Evolutionary conservation across 1,140 invertebrate genomes (phyloP), one percentile per base, ranked within the genome.

Genomic region (Pseudomyrmex dendroicus): DNA sequence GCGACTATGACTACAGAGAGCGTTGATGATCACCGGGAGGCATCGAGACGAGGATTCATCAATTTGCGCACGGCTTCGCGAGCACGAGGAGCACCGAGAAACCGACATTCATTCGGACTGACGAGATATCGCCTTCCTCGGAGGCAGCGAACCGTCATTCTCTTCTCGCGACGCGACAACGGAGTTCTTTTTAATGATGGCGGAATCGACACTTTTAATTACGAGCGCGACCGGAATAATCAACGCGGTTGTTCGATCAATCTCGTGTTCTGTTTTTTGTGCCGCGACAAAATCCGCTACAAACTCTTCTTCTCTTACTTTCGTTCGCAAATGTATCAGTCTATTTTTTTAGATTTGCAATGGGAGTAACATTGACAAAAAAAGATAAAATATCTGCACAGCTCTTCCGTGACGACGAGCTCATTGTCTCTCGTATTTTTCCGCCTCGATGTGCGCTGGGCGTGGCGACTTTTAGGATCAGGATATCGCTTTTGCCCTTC

Each of bases 21-120:
- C 86, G 83, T 73, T 86, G 76, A 85, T 74, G 74, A 89, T 88
- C 82, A 84, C 82, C 77, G 67, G 77, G 52, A 87, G 83, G 83
- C 72, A 83, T 84, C 82, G 87, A 89, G 86, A 90, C 83, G 86
- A 89, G 44, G 87, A 87, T 91, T 92, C 90, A 92, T 92, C 91
- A 92, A 92, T 92, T 91, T 92, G 87, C 84, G n/a, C 84, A 89
- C 84, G 90, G 86, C 85, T 84, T 84, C 87, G 67, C 85, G 87
- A 87, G 63, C 90, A 84, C 54, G 25, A 61, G 13, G 20, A 56
- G 56, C 87, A 85, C 88, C 64, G 61, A 73, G 57, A 59, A 68
- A 73, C 72, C 70, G 85, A 13, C 83, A 90, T 89, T 90, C 86
- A 83, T 83, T 77, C 90, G 57, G 62, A 73, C n/a, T 12, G 4